Evolutionary conservation across 1,140 invertebrate species (phyloP).

Genomic region (Contarinia nasturtii): DNA sequence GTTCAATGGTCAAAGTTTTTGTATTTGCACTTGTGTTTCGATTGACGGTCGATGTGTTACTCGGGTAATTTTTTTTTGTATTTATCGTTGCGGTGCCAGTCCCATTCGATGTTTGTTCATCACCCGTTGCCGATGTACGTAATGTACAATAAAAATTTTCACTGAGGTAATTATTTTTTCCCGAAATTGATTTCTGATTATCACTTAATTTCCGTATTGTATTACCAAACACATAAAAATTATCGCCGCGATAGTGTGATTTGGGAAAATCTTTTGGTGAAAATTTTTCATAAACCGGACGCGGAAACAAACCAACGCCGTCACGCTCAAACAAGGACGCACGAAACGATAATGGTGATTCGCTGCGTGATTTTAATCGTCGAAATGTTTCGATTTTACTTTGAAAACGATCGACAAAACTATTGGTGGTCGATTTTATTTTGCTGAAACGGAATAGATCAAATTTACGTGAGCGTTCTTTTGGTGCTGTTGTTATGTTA

Average conservation of each 20-base stretch:
- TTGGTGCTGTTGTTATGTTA: constrained; percentile 30
- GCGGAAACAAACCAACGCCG: neutral
- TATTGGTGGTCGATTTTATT: constrained; percentile 13
- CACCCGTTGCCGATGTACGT: no score
- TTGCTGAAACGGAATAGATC: constrained; percentile 12
- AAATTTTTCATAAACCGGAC: neutral
- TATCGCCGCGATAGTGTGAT: neutral
- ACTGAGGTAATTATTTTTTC: neutral
- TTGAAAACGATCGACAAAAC: constrained; percentile 15
- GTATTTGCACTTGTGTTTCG: neutral
- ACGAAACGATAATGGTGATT: constrained; percentile 18
- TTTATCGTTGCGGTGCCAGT: neutral
- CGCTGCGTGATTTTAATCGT: constrained; percentile 6
- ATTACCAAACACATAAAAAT: constrained; percentile 1
- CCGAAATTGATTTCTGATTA: neutral
- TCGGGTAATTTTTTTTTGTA: neutral
- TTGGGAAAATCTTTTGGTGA: neutral
- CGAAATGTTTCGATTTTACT: constrained; percentile 9
- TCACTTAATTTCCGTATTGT: neutral
- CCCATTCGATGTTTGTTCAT: neutral
- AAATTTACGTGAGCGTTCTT: constrained; percentile 13
- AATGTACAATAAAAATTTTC: neutral
- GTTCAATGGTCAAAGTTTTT: neutral
- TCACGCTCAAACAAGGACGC: constrained; percentile 13
- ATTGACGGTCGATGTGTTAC: neutral